Evolutionary conservation across 92 coral and sea anemone genomes (phyloP), one percentile per base, ranked within the genome.

Genomic region (Isaurus tuberculatus): DNA sequence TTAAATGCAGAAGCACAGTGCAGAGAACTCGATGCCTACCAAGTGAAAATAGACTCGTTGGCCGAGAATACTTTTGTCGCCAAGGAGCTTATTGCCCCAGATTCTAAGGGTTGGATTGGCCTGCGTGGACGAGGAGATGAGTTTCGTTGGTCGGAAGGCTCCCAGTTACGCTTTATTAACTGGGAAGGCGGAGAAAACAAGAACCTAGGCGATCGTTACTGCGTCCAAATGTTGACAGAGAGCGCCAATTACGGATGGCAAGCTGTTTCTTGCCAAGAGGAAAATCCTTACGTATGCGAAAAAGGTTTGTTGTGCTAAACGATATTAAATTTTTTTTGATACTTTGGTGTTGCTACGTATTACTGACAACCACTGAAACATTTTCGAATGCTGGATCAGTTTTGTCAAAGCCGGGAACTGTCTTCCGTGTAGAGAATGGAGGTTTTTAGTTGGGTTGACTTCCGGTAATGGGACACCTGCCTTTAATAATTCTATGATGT

Each of bases 101-200:
- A 75, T 22, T 32, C 81, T 51, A 55, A 75, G 53, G 81, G 67
- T 20, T 75, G 81, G 81, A 75, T 75, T 75, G 81, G 81, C 34
- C 30, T 75, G 15, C 81, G 48, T 30, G 49, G 68, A 7, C 68
- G 32, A 1, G 48, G 32, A 9, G 55, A 57, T 16, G 49, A 4
- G 16, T 75, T 75, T 5, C 46, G 30, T 20, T 75, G 81, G 81
- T 75, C 81, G 30, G 81, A 75, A 75, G 81, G 68, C 43, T 75
- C 81, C 20, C 11, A 9, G 13, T 55, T 75, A 36, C 20, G 22
- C 29, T 75, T 53, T 75, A 49, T 75, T 1, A 75, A 75, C 37
- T 75, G 81, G 81, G 81, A 75, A 75, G 81, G 68, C 30, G 81
- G 81, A 51, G 81, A 53, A 58, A 75, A 75, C 67, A 34, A 55